phyloP scores from a whole-genome alignment of 2,113 vertebrate species.

The Otis tarda region DNA sequence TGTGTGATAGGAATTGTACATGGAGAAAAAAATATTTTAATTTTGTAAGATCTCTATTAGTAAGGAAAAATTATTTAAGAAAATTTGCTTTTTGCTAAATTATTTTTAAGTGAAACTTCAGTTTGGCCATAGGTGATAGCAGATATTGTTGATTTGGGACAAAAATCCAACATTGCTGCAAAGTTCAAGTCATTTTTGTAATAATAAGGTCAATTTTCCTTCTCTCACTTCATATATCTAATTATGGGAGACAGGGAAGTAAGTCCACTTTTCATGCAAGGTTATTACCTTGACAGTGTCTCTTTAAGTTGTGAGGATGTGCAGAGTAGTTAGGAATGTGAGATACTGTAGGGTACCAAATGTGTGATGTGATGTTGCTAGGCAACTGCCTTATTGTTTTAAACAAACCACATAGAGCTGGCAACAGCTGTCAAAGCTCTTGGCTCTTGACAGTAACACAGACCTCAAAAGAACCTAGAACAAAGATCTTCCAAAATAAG shows the following conservation, averaged over 20 bases:
- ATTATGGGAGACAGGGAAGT: not conserved
- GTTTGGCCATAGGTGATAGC: not conserved
- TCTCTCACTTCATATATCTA: not conserved
- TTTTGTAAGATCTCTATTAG: not conserved
- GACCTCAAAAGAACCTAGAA: slow-evolving; percentile 69
- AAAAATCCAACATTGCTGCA: not conserved
- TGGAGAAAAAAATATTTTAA: not conserved
- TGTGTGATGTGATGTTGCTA: slow-evolving; percentile 75
- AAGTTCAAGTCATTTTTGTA: not conserved
- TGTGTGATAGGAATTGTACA: not conserved
- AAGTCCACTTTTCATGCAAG: not conserved
- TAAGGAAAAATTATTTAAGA: not conserved
- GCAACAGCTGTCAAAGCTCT: slow-evolving; percentile 74
- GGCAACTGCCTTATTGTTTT: slow-evolving; percentile 75
- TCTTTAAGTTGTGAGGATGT: slow-evolving; percentile 60
- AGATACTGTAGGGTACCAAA: slow-evolving; percentile 70
- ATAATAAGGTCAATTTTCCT: not conserved
- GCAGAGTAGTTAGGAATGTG: slow-evolving; percentile 68
- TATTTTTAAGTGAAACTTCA: not conserved
- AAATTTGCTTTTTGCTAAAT: not conserved
- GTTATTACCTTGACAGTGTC: slow-evolving; percentile 17
- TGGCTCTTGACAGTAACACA: slow-evolving; percentile 68
- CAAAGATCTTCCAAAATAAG: slow-evolving; percentile 69
- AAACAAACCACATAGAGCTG: slow-evolving; percentile 72
- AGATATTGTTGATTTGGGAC: not conserved